phyloP scores from a whole-genome alignment of 2,113 vertebrate genomes.

The Vidua macroura region DNA sequence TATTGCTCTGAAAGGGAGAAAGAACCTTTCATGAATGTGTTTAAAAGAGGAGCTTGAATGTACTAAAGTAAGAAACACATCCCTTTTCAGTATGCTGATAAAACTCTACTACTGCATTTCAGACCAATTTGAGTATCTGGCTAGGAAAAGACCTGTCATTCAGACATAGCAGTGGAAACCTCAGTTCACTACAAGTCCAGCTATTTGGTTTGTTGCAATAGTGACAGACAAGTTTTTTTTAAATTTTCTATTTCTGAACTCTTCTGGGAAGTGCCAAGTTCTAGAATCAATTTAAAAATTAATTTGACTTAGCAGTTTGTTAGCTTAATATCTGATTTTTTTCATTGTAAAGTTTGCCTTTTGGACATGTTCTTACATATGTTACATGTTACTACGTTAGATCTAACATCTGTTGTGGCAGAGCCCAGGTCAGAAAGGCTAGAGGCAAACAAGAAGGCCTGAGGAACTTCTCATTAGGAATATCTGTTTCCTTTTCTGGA shows the following conservation, averaged over 20 bases:
- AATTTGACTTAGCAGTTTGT: not conserved
- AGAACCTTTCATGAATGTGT: not conserved
- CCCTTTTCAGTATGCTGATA: not conserved
- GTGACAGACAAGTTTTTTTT: not conserved
- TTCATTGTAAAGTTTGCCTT: not conserved
- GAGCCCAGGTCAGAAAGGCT: not conserved
- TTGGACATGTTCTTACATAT: not conserved
- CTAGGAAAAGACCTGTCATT: not conserved
- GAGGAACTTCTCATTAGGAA: not conserved
- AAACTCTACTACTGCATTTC: not conserved
- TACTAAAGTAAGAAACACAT: not conserved
- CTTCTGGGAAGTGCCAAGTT: not conserved
- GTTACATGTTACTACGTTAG: not conserved
- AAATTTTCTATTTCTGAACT: not conserved
- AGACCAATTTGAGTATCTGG: not conserved
- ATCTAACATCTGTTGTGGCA: not conserved
- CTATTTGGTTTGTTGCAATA: not conserved
- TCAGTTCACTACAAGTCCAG: not conserved
- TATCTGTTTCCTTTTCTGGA: slow-evolving; percentile 7
- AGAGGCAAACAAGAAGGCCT: not conserved
- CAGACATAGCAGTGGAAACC: not conserved
- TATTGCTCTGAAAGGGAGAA: not conserved
- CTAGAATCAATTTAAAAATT: not conserved
- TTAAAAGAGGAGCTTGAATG: not conserved
- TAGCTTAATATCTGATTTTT: not conserved